These are phyloP conservation scores for Psettodes erumei DNA, from an alignment of 2,113 vertebrate genomes.

Conservation along the genomic window DNA sequence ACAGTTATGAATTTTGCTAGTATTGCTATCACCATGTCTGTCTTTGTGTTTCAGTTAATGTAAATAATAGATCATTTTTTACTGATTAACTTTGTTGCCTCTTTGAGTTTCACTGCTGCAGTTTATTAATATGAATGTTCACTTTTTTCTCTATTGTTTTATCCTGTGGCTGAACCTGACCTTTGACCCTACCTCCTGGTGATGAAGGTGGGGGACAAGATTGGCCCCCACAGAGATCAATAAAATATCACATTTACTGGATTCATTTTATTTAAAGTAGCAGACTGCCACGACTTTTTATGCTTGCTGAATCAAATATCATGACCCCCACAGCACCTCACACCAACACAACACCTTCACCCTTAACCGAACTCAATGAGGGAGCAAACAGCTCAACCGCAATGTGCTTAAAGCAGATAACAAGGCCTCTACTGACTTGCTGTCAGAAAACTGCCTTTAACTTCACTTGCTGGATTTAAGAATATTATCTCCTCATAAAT, in stretches of 20 bases:
- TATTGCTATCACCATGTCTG: background rate
- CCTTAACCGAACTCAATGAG: background rate
- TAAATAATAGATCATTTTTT: background rate
- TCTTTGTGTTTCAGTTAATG: background rate
- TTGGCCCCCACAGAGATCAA: background rate
- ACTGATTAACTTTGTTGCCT: background rate
- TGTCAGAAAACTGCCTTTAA: background rate
- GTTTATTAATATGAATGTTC: too few relatives aligned
- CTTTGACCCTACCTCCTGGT: slow-evolving; percentile 9
- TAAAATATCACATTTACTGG: background rate
- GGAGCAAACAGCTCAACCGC: background rate
- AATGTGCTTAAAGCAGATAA: slow-evolving; percentile 37
- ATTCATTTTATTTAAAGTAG: background rate
- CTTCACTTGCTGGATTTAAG: background rate
- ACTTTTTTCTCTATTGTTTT: background rate
- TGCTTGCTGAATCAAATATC: background rate
- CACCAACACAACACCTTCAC: too few relatives aligned
- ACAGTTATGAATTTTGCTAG: background rate
- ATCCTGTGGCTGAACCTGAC: slow-evolving; percentile 8
- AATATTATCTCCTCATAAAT: background rate
- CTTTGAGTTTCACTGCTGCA: slow-evolving; percentile 4
- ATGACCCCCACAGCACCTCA: background rate
- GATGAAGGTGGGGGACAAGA: background rate
- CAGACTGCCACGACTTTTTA: background rate
- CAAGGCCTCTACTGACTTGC: slow-evolving; percentile 9